Conservation (phyloP, 2,888 invertebrate genomes). For the Electrophaes corylata region DNA sequence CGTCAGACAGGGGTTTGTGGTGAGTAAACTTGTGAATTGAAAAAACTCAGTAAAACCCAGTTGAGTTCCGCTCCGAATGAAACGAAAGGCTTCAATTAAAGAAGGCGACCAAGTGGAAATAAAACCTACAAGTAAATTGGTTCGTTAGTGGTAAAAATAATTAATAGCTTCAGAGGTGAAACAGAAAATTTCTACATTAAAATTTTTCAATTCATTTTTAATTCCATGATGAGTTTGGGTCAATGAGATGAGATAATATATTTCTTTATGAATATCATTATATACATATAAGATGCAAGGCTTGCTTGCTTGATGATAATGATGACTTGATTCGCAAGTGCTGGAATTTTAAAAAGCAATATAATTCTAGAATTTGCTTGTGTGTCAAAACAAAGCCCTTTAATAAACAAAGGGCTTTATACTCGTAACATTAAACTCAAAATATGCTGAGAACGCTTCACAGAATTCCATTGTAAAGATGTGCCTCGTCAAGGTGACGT, state of each 20-base stretch:
- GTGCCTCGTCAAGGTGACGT: slow-evolving; percentile 22
- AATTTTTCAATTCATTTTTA: background rate
- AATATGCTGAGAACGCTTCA: slow-evolving; percentile 17
- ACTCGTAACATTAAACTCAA: slow-evolving; percentile 14
- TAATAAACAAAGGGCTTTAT: slow-evolving; percentile 10
- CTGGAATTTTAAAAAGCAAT: slow-evolving; percentile 7
- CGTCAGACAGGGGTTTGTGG: background rate
- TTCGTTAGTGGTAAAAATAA: slow-evolving; percentile 20
- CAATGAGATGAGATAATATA: background rate
- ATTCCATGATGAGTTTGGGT: background rate
- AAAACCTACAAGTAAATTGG: slow-evolving; percentile 18
- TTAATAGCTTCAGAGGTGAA: slow-evolving; percentile 9
- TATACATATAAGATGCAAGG: no score
- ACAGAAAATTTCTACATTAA: background rate
- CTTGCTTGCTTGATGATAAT: no score
- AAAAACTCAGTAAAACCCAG: slow-evolving; percentile 1
- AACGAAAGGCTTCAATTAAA: slow-evolving; percentile 20
- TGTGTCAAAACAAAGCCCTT: slow-evolving; percentile 10
- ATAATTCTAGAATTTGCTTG: slow-evolving; percentile 11
- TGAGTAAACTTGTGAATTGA: background rate
- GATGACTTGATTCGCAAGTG: no score
- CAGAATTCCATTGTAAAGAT: slow-evolving; percentile 19
- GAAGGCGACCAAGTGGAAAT: slow-evolving; percentile 15
- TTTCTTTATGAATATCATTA: no score
- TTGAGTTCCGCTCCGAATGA: slow-evolving; percentile 1